These are phyloP conservation scores for Microcaecilia unicolor DNA, from an alignment of 2,797 vertebrate genomes.

Conservation along the genomic window DNA sequence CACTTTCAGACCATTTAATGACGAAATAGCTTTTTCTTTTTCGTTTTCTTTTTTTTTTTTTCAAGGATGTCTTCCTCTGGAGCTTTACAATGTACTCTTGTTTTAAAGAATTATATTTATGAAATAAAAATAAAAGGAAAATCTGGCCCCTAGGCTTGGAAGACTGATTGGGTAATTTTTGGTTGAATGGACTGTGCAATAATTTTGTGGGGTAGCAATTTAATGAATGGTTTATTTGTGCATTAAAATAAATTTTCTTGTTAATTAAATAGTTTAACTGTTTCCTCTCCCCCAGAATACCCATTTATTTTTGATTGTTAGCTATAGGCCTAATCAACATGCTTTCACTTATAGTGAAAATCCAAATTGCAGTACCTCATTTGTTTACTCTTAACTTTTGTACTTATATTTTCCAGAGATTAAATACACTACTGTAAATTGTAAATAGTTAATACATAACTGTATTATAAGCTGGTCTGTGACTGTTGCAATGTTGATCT, in stretches of 20 bases:
- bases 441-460: conserved; percentile 69
- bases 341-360: conserved; percentile 49
- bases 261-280: no score
- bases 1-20: no score
- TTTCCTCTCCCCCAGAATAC: no score
- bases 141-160: conserved; percentile 16
- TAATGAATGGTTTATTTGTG: conserved; percentile 49
- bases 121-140: conserved; percentile 20
- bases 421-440: conserved; percentile 77
- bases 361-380: conserved; percentile 61
- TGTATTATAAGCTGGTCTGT: conserved; percentile 69
- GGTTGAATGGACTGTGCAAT: conserved; percentile 79
- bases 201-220: conserved; percentile 50
- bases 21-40: no score
- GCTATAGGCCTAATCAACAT: conserved; percentile 52
- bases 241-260: conserved; percentile 48
- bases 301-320: conserved; percentile 46
- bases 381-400: conserved; percentile 76
- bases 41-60: conserved; percentile 16
- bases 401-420: conserved; percentile 76
- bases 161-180: conserved; percentile 46
- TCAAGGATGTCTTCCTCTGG: conserved; percentile 13
- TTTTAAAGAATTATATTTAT: conserved; percentile 39
- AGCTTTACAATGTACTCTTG: conserved; percentile 33
- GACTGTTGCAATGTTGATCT: conserved; percentile 69